Evolutionary conservation across 2,113 vertebrate genomes (phyloP).

Genomic region (Machaerirhynchus nigripectus): DNA sequence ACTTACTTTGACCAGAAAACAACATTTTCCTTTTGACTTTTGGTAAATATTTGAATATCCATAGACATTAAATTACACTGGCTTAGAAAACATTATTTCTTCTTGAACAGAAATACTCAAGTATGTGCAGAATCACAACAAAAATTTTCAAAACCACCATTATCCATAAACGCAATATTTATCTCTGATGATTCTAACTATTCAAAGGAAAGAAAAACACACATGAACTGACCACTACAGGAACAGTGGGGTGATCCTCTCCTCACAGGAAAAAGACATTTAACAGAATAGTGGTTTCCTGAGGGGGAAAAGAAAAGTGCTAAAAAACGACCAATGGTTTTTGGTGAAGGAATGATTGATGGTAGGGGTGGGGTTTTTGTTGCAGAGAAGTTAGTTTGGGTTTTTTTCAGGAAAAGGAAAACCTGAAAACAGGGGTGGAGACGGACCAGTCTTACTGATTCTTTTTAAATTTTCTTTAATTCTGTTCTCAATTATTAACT

Average conservation of each 20-base stretch:
- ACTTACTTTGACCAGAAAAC: not conserved
- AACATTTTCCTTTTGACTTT: not conserved
- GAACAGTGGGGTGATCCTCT: not conserved
- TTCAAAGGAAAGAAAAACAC: not conserved
- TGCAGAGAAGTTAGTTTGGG: fast-evolving
- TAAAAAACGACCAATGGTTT: not conserved
- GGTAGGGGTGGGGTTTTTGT: not conserved
- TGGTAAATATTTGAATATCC: not conserved
- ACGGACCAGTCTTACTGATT: not conserved
- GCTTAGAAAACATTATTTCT: not conserved
- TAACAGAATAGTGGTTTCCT: not conserved
- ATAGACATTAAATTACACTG: not conserved
- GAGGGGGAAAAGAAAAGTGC: fast-evolving
- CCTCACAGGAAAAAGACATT: not conserved
- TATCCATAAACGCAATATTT: not conserved
- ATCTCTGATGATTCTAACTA: not conserved
- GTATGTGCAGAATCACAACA: not conserved
- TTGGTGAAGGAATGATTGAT: not conserved
- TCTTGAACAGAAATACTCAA: not conserved
- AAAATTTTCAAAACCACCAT: not conserved
- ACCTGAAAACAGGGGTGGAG: not conserved
- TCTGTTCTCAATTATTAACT: not conserved
- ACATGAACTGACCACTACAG: not conserved
- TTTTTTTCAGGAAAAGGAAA: not conserved
- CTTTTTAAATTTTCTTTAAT: not conserved